These are phyloP conservation scores for Muscicapa adusta DNA, from an alignment of 2,113 vertebrate genomes.

Conservation along the genomic window DNA sequence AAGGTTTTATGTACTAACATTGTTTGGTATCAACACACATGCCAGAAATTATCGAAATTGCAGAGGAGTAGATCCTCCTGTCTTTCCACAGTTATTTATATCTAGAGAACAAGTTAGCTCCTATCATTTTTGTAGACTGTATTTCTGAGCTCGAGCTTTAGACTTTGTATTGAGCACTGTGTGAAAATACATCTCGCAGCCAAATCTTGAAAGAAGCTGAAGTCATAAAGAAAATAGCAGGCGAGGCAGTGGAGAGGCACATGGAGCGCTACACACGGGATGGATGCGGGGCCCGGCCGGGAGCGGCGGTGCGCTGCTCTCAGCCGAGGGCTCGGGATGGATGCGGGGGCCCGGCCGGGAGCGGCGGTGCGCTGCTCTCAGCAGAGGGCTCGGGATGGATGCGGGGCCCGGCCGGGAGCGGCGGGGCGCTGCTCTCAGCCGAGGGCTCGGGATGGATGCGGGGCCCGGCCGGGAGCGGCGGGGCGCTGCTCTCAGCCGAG, in stretches of 20 bases:
- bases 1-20: neutral
- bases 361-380: neutral
- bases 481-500: conserved; percentile 38
- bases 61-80: neutral
- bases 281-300: neutral
- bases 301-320: neutral
- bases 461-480: neutral
- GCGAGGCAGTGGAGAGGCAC: conserved; percentile 15
- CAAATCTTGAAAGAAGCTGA: conserved; percentile 59
- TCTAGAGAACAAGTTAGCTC: neutral
- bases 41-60: neutral
- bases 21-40: neutral
- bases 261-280: conserved; percentile 42
- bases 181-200: conserved; percentile 45
- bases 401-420: neutral
- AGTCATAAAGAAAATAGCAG: conserved; percentile 66
- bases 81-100: neutral
- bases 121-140: neutral
- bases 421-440: neutral
- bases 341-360: neutral
- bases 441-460: conserved; percentile 3
- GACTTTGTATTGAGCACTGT: conserved; percentile 26
- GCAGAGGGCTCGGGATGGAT: conserved; percentile 13
- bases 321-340: conserved; percentile 1
- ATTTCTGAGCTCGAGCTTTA: neutral